A percentile compares a stretch with the other conserved stretches of the same genome.
Conservation (phyloP, 30 jellyfish, hydroid and myxozoan species). For the Haliclystus octoradiatus region DNA sequence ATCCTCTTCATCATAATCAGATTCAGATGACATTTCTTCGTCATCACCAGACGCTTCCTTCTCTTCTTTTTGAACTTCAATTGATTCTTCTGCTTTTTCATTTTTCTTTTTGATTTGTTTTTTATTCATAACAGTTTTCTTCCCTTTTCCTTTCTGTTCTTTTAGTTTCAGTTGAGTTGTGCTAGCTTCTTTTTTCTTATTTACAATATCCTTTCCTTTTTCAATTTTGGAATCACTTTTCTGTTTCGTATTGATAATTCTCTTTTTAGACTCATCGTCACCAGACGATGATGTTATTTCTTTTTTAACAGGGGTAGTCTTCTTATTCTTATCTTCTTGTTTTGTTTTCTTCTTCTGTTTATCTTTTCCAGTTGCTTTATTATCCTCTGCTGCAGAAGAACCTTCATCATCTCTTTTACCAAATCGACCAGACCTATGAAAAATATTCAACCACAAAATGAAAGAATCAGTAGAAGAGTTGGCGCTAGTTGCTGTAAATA, state of each 20-base stretch:
- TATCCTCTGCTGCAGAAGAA: too few relatives aligned
- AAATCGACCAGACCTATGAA: too few relatives aligned
- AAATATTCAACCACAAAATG: too few relatives aligned
- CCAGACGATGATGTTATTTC: neutral
- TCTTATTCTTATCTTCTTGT: neutral
- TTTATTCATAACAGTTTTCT: too few relatives aligned
- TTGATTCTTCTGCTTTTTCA: neutral
- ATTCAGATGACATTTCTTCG: slow-evolving; percentile 70
- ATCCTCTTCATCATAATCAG: slow-evolving; percentile 13
- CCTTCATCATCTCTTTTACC: too few relatives aligned
- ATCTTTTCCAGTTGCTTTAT: neutral
- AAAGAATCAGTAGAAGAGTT: too few relatives aligned
- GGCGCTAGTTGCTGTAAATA: too few relatives aligned
- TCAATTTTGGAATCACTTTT: too few relatives aligned
- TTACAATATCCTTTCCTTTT: neutral
- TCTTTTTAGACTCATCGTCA: too few relatives aligned
- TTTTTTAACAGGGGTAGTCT: neutral
- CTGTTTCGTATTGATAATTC: too few relatives aligned
- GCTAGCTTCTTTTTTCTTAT: neutral
- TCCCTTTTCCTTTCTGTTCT: neutral
- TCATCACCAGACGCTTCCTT: slow-evolving; percentile 42
- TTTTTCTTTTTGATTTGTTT: neutral
- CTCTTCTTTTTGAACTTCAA: neutral
- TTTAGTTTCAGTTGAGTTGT: neutral
- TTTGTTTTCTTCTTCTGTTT: neutral